Evolutionary conservation across 2,113 vertebrate genomes (phyloP).

Genomic region (Rattus rattus): DNA sequence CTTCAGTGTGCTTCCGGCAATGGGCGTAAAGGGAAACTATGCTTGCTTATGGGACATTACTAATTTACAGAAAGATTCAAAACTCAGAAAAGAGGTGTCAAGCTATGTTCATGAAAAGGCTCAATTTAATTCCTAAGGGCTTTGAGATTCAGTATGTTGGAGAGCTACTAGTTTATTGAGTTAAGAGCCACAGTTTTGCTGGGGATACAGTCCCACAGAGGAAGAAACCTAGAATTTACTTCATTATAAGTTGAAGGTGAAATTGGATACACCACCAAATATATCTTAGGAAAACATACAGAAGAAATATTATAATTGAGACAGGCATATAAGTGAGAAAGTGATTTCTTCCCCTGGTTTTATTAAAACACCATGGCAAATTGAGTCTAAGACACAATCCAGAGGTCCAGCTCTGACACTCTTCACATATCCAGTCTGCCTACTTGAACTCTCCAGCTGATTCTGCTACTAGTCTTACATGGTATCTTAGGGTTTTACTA

Average conservation of each 20-base stretch:
- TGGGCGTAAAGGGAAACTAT: background rate
- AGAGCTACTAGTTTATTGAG: background rate
- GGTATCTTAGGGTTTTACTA: no score
- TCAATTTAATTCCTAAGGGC: background rate
- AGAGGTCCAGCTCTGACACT: background rate
- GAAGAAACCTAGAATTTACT: fast-evolving
- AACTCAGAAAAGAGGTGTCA: background rate
- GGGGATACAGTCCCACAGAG: background rate
- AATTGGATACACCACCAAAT: background rate
- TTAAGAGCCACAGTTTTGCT: background rate
- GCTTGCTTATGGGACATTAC: background rate
- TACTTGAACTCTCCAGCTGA: background rate
- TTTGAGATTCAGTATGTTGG: background rate
- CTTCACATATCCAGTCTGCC: background rate
- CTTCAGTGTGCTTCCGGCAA: background rate
- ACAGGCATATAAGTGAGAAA: background rate
- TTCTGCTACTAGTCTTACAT: background rate
- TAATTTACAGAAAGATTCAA: slow-evolving; percentile 56
- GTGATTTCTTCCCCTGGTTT: background rate
- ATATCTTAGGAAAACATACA: background rate
- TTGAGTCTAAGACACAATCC: background rate
- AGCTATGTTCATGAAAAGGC: background rate
- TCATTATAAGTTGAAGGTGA: background rate
- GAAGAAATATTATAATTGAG: background rate
- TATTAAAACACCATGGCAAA: background rate